Percentiles rank a stretch among this genome's conserved stretches.
Conservation (phyloP, 2,888 invertebrate species). For the Trissolcus japonicus region DNA sequence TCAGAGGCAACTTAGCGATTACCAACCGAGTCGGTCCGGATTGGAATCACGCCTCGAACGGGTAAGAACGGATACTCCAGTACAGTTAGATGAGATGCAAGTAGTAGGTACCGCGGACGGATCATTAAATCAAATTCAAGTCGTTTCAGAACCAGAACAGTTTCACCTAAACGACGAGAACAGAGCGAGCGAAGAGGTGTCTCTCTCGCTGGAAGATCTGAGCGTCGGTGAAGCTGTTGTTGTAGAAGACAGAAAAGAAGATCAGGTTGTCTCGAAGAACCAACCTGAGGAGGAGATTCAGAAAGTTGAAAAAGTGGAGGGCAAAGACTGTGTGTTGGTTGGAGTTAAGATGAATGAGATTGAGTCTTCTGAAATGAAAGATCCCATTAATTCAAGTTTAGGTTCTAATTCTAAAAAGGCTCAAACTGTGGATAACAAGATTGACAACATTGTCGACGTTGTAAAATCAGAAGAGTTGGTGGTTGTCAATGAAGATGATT, state of each 20-base stretch:
- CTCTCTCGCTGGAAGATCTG: not conserved
- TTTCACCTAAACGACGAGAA: constrained; percentile 13
- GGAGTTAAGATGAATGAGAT: no score
- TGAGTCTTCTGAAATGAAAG: no score
- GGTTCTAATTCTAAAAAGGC: not conserved
- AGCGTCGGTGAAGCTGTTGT: constrained; percentile 1
- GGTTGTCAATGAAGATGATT: no score
- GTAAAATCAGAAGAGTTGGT: no score
- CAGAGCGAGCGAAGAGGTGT: constrained; percentile 1
- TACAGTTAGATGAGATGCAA: constrained; percentile 7
- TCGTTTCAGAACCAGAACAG: constrained; percentile 33
- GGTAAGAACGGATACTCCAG: constrained; percentile 25
- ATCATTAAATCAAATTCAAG: constrained; percentile 23
- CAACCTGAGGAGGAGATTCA: not conserved
- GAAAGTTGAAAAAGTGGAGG: not conserved
- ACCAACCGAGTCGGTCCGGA: constrained; percentile 59
- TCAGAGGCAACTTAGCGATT: constrained; percentile 45
- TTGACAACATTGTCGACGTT: not conserved
- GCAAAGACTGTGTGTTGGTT: no score
- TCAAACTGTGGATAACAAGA: not conserved
- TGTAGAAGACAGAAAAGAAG: not conserved
- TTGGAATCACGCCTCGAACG: constrained; percentile 56
- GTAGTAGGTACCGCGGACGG: constrained; percentile 25
- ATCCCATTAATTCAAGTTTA: no score
- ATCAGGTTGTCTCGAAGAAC: not conserved